These are phyloP conservation scores for Rhineura floridana DNA, from an alignment of 2,113 vertebrate genomes.

Conservation along the genomic window DNA sequence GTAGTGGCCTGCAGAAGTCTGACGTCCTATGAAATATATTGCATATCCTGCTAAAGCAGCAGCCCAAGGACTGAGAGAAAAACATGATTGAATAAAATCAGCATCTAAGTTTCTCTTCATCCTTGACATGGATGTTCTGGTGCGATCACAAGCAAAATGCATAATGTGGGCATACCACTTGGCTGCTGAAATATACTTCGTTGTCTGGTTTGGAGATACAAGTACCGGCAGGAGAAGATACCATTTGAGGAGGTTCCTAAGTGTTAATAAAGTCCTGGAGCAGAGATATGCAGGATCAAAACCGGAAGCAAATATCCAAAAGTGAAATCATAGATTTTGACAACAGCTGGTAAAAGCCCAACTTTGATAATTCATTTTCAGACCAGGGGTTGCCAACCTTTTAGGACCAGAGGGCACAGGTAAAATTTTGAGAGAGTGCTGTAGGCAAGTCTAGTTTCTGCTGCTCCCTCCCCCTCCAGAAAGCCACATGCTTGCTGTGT, in stretches of 20 bases:
- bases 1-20: slow-evolving; percentile 28
- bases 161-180: neutral
- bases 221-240: neutral
- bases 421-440: neutral
- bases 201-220: neutral
- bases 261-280: neutral
- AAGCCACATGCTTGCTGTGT: too few species aligned
- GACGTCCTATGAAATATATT: slow-evolving; percentile 25
- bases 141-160: neutral
- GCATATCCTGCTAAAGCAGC: slow-evolving; percentile 23
- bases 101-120: neutral
- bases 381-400: neutral
- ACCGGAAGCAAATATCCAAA: slow-evolving; percentile 10
- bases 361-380: neutral
- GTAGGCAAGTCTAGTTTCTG: neutral
- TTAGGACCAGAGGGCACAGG: too few species aligned
- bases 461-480: too few species aligned
- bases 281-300: slow-evolving; percentile 10
- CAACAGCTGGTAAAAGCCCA: slow-evolving; percentile 12
- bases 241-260: neutral
- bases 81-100: neutral
- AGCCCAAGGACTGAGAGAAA: neutral
- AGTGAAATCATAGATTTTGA: slow-evolving; percentile 10
- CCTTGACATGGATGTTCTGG: neutral
- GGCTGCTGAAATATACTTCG: neutral